These are phyloP conservation scores for Oryzias dopingdopingensis DNA, from an alignment of 2,797 vertebrate genomes.

Conservation along the genomic window DNA sequence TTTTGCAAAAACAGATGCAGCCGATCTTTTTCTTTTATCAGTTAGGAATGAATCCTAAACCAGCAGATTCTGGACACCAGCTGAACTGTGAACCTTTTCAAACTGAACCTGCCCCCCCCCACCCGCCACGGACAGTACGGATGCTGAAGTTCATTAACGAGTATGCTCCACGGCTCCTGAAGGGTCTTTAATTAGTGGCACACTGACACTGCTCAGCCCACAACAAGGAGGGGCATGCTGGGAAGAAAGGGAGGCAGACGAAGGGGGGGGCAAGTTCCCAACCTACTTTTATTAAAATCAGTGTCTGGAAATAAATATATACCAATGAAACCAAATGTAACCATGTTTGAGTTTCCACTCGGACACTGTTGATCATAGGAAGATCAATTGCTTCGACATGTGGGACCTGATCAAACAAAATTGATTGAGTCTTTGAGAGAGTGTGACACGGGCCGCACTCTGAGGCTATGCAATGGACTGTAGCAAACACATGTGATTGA, in stretches of 20 bases:
- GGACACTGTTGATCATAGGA: constrained; percentile 28
- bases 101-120: constrained; percentile 35
- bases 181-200: constrained; percentile 79
- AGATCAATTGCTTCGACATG: constrained; percentile 62
- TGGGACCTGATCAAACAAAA: constrained; percentile 62
- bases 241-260: constrained; percentile 27
- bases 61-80: constrained; percentile 21
- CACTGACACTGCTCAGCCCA: constrained; percentile 57
- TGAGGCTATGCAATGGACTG: constrained; percentile 55
- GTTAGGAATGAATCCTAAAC: constrained; percentile 29
- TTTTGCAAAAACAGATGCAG: neutral
- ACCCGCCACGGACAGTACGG: constrained; percentile 59
- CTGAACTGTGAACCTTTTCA: constrained; percentile 8
- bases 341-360: constrained; percentile 29
- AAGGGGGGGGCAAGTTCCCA: constrained; percentile 33
- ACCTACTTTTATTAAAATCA: constrained; percentile 16
- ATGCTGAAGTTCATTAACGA: constrained; percentile 77
- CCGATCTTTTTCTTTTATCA: constrained; percentile 47
- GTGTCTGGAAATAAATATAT: constrained; percentile 14
- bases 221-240: constrained; percentile 29
- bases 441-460: constrained; percentile 49
- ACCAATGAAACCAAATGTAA: neutral
- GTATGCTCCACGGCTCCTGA: constrained; percentile 63
- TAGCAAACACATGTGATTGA: constrained; percentile 73
- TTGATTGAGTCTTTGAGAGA: constrained; percentile 62